Conservation (phyloP, 2,888 invertebrate genomes). For the Ichneumoninae sp. region DNA sequence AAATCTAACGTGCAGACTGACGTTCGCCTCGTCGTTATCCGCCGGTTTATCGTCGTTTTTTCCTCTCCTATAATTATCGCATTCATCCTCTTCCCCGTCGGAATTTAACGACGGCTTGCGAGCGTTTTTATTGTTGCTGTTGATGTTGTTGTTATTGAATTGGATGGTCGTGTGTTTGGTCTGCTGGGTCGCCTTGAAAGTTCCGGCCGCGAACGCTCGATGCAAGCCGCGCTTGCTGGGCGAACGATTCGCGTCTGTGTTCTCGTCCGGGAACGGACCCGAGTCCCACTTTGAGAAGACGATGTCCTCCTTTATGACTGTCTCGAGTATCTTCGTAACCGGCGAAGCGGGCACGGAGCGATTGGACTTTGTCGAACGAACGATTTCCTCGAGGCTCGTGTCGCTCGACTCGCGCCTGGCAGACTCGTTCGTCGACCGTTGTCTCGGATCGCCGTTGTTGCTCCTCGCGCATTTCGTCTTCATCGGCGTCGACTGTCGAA, state of each 20-base stretch:
- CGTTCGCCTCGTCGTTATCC: constrained; percentile 69
- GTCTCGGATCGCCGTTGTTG: constrained; percentile 71
- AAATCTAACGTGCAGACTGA: constrained; percentile 81
- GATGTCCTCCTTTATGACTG: constrained; percentile 57
- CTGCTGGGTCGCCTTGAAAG: constrained; percentile 53
- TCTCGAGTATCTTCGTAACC: constrained; percentile 59
- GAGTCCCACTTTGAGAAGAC: constrained; percentile 63
- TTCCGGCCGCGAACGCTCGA: constrained; percentile 48
- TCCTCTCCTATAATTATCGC: constrained; percentile 30
- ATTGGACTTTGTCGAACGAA: constrained; percentile 66
- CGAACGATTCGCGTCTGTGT: constrained; percentile 25
- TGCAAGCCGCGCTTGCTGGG: constrained; percentile 38
- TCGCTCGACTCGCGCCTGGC: constrained; percentile 48
- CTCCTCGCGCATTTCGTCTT: constrained; percentile 69
- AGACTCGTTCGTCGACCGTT: constrained; percentile 75
- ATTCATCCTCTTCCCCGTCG: constrained; percentile 8
- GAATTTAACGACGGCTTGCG: constrained; percentile 17
- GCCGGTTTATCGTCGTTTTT: not conserved
- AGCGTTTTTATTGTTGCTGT: constrained; percentile 18
- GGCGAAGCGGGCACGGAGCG: constrained; percentile 53
- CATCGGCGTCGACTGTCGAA: constrained; percentile 84
- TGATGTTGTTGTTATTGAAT: constrained; percentile 57
- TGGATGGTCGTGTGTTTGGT: constrained; percentile 62
- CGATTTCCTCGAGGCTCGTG: constrained; percentile 68
- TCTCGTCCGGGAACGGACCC: constrained; percentile 52